Percentiles rank a stretch among this genome's conserved stretches.
phyloP scores from a whole-genome alignment of 2,888 invertebrate species.

The Carcina quercana region DNA sequence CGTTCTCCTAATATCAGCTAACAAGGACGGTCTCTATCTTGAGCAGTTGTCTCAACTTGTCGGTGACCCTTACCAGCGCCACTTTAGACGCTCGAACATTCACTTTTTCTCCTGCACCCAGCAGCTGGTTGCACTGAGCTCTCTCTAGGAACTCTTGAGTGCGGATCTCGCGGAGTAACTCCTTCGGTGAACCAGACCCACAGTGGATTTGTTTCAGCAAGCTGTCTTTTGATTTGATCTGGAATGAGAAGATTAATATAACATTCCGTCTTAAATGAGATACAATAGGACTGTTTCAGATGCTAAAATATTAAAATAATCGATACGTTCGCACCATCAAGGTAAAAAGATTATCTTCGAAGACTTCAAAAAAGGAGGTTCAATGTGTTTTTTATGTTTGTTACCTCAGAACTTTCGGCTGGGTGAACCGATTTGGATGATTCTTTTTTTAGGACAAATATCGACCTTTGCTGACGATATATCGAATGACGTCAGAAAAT shows the following conservation, averaged over 20 bases:
- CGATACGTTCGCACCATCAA: no score
- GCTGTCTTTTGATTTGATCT: slow-evolving; percentile 88
- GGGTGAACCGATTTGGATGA: no score
- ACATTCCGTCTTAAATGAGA: background rate
- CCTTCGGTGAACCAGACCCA: slow-evolving; percentile 73
- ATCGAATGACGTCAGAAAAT: no score
- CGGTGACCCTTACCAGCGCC: slow-evolving; percentile 87
- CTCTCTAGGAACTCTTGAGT: slow-evolving; percentile 87
- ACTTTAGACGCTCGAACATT: slow-evolving; percentile 88
- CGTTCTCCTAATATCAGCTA: slow-evolving; percentile 75
- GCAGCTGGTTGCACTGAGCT: slow-evolving; percentile 85
- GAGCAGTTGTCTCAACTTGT: slow-evolving; percentile 86
- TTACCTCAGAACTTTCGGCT: no score
- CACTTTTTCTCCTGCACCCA: slow-evolving; percentile 85
- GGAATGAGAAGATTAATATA: slow-evolving; percentile 36
- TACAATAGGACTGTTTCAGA: no score
- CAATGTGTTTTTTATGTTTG: no score
- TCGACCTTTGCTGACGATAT: no score
- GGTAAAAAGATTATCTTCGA: no score
- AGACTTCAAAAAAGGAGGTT: no score
- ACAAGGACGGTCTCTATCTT: slow-evolving; percentile 86
- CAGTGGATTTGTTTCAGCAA: slow-evolving; percentile 82
- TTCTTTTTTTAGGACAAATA: no score
- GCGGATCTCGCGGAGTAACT: slow-evolving; percentile 78
- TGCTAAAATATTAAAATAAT: no score